These are phyloP conservation scores for Aphodius granarius DNA, from an alignment of 2,888 invertebrate genomes.

Conservation along the genomic window DNA sequence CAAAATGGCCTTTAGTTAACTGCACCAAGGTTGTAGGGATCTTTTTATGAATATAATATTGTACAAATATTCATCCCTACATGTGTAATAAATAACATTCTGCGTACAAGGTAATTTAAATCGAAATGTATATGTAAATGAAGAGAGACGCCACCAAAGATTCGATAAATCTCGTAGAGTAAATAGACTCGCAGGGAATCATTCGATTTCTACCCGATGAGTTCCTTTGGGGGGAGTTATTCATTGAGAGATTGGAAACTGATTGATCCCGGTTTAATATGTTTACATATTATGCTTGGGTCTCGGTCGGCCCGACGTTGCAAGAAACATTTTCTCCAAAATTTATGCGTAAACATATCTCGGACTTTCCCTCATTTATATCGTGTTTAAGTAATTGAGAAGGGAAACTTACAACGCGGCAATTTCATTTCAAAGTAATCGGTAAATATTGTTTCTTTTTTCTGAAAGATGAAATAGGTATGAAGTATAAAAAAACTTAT, in stretches of 20 bases:
- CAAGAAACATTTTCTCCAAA: not conserved
- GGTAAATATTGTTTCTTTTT: not conserved
- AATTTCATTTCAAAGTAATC: not conserved
- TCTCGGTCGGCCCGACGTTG: not conserved
- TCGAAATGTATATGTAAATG: not conserved
- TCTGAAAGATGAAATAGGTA: not conserved
- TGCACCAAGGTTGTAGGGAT: no score
- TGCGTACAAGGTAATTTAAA: not conserved
- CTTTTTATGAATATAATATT: no score
- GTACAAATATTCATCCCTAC: no score
- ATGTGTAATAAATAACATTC: not conserved
- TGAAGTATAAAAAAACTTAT: no score
- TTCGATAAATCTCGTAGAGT: not conserved
- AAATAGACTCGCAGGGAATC: not conserved
- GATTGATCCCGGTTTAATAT: not conserved
- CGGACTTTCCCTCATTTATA: not conserved
- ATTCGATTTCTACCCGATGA: not conserved
- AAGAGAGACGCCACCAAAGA: not conserved
- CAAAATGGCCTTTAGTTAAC: no score
- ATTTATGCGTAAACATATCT: not conserved
- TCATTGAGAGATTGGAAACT: not conserved
- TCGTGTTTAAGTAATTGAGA: not conserved
- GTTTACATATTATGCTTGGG: not conserved
- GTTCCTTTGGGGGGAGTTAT: not conserved
- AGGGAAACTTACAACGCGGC: not conserved